Conservation (phyloP, 2,888 invertebrate species). For the Sesia bembeciformis region DNA sequence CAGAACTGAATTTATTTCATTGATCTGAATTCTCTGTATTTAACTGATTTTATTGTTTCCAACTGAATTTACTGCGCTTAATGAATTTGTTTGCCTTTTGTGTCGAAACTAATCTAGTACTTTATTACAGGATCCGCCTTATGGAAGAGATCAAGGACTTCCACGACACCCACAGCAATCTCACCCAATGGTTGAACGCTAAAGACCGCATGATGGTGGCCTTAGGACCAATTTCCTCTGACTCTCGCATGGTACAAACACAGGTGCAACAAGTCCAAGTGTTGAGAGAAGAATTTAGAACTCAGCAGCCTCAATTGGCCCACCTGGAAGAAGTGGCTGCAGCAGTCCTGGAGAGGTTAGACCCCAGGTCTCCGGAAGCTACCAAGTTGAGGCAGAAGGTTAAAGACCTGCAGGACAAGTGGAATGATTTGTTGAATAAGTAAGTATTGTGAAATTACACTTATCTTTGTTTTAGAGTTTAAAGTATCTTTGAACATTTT, state of each 20-base stretch:
- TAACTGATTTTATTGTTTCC: too few relatives aligned
- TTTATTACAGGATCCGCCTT: conserved; percentile 74
- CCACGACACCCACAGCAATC: conserved; percentile 89
- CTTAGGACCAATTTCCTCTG: conserved; percentile 95
- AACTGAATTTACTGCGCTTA: too few relatives aligned
- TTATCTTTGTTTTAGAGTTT: background rate
- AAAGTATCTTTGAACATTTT: background rate
- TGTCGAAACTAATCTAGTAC: too few relatives aligned
- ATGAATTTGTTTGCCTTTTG: too few relatives aligned
- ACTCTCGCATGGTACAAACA: conserved; percentile 95
- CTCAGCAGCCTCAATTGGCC: conserved; percentile 91
- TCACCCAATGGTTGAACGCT: conserved; percentile 90
- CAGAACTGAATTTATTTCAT: too few relatives aligned
- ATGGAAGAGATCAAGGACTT: conserved; percentile 93
- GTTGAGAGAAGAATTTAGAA: conserved; percentile 93
- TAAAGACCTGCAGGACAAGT: conserved; percentile 80
- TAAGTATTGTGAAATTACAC: conserved; percentile 21
- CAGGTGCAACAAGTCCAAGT: conserved; percentile 95
- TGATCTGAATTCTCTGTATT: too few relatives aligned
- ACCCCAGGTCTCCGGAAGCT: conserved; percentile 63
- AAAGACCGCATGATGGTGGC: conserved; percentile 98
- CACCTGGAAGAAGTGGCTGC: conserved; percentile 88
- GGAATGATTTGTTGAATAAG: conserved; percentile 85
- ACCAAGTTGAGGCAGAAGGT: conserved; percentile 79
- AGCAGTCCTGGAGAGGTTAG: conserved; percentile 77